Evolutionary conservation across 1,140 invertebrate species (phyloP), one percentile per base, ranked within the genome.

Genomic region (Tetragnatha versicolor): DNA sequence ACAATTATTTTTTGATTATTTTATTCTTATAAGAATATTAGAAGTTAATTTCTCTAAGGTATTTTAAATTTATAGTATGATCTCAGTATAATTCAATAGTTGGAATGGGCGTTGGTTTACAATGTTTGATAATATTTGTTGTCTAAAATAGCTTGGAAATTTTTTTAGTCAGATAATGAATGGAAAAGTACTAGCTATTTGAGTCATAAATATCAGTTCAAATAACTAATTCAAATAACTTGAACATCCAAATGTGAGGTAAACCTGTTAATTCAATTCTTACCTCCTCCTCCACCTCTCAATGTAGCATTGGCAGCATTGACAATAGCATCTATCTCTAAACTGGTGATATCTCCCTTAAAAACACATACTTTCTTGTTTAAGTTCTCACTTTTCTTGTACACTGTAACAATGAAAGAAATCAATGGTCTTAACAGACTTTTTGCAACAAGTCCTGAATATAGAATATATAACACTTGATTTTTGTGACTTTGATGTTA

Each of bases 251-350:
- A n/a, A n/a, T n/a, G n/a, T n/a, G n/a, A n/a, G n/a, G n/a, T n/a
- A n/a, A n/a, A n/a, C n/a, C n/a, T n/a, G n/a, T n/a, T n/a, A n/a
- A n/a, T n/a, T n/a, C n/a, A n/a, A n/a, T 31, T 14, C 66, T 29
- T 76, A 87, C 87, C 87, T 88, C 95, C 95, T 37, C 93, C 94
- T 33, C 95, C 94, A 47, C 93, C 94, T 22, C 90, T 84, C 33
- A 98, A 86, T 14, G 85, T 85, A 6, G 88, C 89, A 86, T 98
- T 97, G 1, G 95, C 95, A 60, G 95, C 95, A 90, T 97, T 98
- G 0, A 95, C 94, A 83, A 98, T 95, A 3, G 90, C 93, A 89
- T 96, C 94, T 73, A 96, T 89, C 89, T 94, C 92, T 12, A 97
- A 86, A 49, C 88, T 88, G 0, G 94, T 96, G n/a, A 97, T 96